These are phyloP conservation scores for Mormyrus lacerda DNA, from an alignment of 2,113 vertebrate genomes.

Conservation along the genomic window DNA sequence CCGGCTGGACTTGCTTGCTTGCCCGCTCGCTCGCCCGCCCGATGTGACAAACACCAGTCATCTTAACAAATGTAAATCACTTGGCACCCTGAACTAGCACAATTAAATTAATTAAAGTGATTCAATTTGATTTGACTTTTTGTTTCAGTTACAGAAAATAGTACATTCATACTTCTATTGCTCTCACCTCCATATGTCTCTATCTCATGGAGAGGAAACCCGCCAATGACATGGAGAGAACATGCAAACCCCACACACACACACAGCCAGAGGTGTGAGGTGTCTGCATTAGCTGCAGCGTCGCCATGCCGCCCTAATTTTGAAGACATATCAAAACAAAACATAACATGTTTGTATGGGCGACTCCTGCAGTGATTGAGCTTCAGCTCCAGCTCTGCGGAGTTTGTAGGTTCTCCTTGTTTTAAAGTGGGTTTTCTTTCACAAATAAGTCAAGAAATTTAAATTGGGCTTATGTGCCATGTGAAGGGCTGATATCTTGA, in stretches of 20 bases:
- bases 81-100: neutral
- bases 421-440: neutral
- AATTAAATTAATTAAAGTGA: neutral
- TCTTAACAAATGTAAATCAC: neutral
- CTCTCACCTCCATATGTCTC: neutral
- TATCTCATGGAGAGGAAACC: neutral
- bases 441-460: neutral
- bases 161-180: neutral
- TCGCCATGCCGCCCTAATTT: neutral
- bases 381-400: neutral
- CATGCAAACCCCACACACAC: neutral
- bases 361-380: neutral
- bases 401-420: no score
- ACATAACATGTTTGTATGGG: neutral
- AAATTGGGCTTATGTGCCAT: neutral
- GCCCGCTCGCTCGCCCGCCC: no score
- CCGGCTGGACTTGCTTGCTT: no score
- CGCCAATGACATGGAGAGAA: neutral
- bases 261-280: neutral
- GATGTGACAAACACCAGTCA: no score
- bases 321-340: neutral
- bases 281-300: neutral
- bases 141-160: neutral
- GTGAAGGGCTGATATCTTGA: neutral
- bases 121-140: neutral